Evolutionary conservation across 2,888 invertebrate genomes (phyloP).

Genomic region (Harmothoe impar): DNA sequence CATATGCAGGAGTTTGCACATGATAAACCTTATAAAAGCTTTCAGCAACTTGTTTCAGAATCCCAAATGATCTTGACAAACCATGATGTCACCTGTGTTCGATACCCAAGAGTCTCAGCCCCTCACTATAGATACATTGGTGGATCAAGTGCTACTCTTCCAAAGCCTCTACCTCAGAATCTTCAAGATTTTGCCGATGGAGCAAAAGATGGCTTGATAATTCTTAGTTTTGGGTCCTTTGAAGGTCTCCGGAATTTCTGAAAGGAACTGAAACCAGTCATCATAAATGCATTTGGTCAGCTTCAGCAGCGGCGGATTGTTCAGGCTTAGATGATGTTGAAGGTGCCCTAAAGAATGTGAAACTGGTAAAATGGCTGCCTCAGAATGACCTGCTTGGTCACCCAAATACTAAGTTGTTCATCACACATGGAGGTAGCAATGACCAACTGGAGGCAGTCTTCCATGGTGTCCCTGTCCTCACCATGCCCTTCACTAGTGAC

Average conservation of each 20-base stretch:
- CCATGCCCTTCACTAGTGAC: conserved; percentile 36
- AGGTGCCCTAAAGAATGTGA: not conserved
- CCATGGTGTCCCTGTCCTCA: conserved; percentile 39
- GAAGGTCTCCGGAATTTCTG: not conserved
- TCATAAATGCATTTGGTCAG: not conserved
- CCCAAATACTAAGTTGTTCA: no score
- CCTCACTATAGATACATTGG: conserved; percentile 28
- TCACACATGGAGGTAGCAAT: conserved; percentile 29
- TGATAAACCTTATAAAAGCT: conserved; percentile 14
- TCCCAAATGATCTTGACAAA: not conserved
- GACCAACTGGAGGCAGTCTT: conserved; percentile 36
- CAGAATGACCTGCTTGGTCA: no score
- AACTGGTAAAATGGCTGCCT: no score
- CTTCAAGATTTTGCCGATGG: conserved; percentile 41
- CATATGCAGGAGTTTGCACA: not conserved
- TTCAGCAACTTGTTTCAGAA: not conserved
- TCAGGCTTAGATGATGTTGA: conserved; percentile 2
- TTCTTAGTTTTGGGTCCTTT: conserved; percentile 3
- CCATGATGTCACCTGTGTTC: conserved; percentile 25
- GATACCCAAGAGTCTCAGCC: conserved; percentile 12
- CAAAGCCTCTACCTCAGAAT: not conserved
- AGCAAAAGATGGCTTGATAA: conserved; percentile 28
- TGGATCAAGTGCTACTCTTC: not conserved
- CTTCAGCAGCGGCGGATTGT: not conserved
- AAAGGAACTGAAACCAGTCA: not conserved